These are phyloP conservation scores for Platycercus adscitus DNA, from an alignment of 2,113 vertebrate genomes.

Conservation along the genomic window DNA sequence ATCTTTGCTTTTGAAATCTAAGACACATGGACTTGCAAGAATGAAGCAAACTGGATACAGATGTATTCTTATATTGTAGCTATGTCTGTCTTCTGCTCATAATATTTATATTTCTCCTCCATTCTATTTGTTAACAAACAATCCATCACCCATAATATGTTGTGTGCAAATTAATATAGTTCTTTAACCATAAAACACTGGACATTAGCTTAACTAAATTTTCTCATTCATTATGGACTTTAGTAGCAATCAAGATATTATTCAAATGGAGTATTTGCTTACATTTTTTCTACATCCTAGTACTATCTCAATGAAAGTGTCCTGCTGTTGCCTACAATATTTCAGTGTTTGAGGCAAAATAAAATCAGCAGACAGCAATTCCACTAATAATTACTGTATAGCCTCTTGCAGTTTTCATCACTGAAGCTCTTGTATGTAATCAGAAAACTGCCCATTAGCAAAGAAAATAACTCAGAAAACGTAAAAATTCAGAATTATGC, in stretches of 20 bases:
- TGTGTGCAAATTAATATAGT: not conserved
- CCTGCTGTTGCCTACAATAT: not conserved
- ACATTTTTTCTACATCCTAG: not conserved
- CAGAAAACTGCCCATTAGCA: not conserved
- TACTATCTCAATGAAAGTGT: not conserved
- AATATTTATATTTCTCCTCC: not conserved
- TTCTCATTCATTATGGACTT: not conserved
- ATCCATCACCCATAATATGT: not conserved
- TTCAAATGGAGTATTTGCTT: not conserved
- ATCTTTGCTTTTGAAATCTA: not conserved
- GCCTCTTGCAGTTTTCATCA: not conserved
- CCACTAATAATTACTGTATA: not conserved
- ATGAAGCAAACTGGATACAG: not conserved
- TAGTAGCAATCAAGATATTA: not conserved
- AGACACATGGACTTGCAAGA: not conserved
- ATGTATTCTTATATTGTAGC: not conserved
- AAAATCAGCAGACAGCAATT: not conserved
- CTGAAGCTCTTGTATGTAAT: not conserved
- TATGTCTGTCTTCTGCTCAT: not conserved
- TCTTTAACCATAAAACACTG: not conserved
- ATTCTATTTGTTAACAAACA: not conserved
- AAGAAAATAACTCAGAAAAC: not conserved
- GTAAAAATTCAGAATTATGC: not conserved
- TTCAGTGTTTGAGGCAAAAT: not conserved
- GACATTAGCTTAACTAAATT: not conserved